A percentile compares a stretch with the other conserved stretches of the same genome.
phyloP scores from a whole-genome alignment of 2,797 vertebrate species.

The Botia kubotai region DNA sequence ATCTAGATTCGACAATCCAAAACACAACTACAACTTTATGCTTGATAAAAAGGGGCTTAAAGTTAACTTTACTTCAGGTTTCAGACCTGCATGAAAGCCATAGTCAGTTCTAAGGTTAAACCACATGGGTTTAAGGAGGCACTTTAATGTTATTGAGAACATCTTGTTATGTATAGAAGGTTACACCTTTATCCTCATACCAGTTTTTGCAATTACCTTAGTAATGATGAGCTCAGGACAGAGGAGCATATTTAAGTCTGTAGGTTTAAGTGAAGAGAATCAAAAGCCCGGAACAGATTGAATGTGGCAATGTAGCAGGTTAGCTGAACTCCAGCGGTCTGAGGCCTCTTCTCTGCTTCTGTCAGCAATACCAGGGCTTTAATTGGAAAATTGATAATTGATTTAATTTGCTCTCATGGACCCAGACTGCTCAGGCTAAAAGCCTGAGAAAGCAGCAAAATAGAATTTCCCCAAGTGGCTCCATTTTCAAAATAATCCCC shows the following conservation, averaged over 20 bases:
- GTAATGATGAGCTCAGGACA: not conserved
- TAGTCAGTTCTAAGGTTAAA: too few species aligned
- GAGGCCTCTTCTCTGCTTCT: conserved; percentile 7
- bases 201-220: not conserved
- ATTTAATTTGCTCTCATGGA: conserved; percentile 71
- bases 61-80: too few species aligned
- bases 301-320: conserved; percentile 4
- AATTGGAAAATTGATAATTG: conserved; percentile 76
- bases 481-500: conserved; percentile 80
- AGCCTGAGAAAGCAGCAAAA: conserved; percentile 65
- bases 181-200: not conserved
- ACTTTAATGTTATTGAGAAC: not conserved
- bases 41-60: not conserved
- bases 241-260: conserved; percentile 22
- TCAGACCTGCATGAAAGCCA: too few species aligned
- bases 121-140: too few species aligned
- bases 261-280: conserved; percentile 48
- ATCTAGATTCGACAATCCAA: too few species aligned
- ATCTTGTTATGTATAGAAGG: not conserved
- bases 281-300: conserved; percentile 44
- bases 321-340: conserved; percentile 10
- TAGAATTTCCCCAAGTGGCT: conserved; percentile 75
- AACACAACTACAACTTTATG: not conserved
- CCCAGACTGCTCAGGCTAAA: conserved; percentile 54
- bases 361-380: conserved; percentile 32